A percentile compares a stretch with the other conserved stretches of the same genome.
These are phyloP conservation scores for Mus spretus DNA, from an alignment of 2,797 vertebrate genomes.

Conservation along the genomic window DNA sequence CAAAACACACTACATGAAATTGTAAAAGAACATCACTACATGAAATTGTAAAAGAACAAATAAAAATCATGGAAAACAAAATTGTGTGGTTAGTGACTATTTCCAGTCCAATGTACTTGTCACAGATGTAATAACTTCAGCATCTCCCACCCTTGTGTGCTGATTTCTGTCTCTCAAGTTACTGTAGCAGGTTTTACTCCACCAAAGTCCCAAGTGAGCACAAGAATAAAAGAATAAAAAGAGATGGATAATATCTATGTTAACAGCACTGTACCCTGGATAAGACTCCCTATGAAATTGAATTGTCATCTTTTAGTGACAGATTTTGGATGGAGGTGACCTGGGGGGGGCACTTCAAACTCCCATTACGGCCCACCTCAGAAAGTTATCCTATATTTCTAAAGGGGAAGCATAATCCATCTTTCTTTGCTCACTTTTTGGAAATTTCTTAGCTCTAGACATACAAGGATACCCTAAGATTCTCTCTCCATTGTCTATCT, in stretches of 20 bases:
- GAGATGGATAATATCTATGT: not conserved
- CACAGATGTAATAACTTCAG: not conserved
- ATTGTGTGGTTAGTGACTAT: not conserved
- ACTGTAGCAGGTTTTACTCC: not conserved
- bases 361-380: not conserved
- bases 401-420: too few relatives aligned
- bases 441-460: not conserved
- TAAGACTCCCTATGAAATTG: not conserved
- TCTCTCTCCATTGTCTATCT: not conserved
- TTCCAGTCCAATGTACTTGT: not conserved
- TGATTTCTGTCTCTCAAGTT: not conserved
- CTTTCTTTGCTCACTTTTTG: not conserved
- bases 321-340: not conserved
- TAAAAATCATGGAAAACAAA: not conserved
- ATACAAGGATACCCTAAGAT: not conserved
- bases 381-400: not conserved
- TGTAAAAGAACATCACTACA: not conserved
- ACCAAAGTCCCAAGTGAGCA: not conserved
- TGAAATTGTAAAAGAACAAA: not conserved
- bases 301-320: not conserved
- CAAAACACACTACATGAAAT: not conserved
- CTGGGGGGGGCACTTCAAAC: not conserved
- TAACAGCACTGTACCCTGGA: not conserved
- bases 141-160: not conserved
- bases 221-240: not conserved